Evolutionary conservation across 2,888 invertebrate genomes (phyloP), one percentile per base, ranked within the genome.

Genomic region (Herminia tarsipennalis): DNA sequence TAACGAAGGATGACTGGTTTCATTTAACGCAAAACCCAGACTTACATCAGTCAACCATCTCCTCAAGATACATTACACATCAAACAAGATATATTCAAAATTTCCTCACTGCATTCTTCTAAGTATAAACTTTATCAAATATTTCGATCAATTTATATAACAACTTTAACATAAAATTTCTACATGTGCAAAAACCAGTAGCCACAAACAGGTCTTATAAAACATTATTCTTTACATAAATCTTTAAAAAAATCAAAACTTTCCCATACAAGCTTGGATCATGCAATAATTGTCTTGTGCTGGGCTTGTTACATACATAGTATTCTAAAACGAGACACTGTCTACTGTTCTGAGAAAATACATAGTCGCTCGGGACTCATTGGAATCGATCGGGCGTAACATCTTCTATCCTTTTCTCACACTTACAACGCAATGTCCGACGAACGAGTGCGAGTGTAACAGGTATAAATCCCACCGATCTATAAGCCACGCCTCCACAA

Each of bases 401-500:
- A 50, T 60, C 14, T 35, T 38, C 75, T 48, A 55, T 86, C 86
- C 70, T 79, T 47, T 45, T 88, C 79, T 34, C 35, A 32, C 52
- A 42, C 28, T 39, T 38, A 30, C 35, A 25, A 10, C 2, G 29
- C 10, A 42, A 18, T 44, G 30, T 14, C 18, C 12, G 20, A 37
- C 36, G 30, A 0, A 38, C 34, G 35, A 34, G 70, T 20, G 64
- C 16, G 76, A 81, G 50, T 41, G 76, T 61, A 78, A 81, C 64
- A 54, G 75, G 51, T 70, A 71, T 73, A 77, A 56, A 65, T 66
- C 60, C 61, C 62, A 61, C 56, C 57, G 64, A 70, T 66, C 62
- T 66, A 70, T 65, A 70, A 64, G 76, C 83, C 85, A 77, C 88
- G 87, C 89, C 88, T 73, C 75, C 77, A 69, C 73, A 74, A 88